These are phyloP conservation scores for Microlaimidae sp. DNA, from an alignment of 2,888 invertebrate species.

Conservation along the genomic window DNA sequence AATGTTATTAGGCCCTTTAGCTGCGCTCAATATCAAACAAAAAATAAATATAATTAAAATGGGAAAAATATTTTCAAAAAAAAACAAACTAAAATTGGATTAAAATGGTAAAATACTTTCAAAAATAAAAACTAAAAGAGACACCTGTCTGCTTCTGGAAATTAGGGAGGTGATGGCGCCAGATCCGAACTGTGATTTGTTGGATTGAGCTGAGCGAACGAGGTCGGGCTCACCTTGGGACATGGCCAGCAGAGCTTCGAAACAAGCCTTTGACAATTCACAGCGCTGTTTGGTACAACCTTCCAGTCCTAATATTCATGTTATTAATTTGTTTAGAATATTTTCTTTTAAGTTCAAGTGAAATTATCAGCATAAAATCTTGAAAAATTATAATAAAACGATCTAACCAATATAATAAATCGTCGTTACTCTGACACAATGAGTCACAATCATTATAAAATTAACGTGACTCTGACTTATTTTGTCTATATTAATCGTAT, in stretches of 20 bases:
- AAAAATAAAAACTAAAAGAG: not conserved
- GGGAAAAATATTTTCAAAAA: too few species aligned
- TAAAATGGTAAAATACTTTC: not conserved
- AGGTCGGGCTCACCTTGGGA: constrained; percentile 16
- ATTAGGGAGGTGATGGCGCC: not conserved
- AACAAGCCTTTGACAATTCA: constrained; percentile 33
- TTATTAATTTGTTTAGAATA: too few species aligned
- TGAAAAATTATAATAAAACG: not conserved
- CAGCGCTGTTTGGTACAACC: constrained; percentile 30
- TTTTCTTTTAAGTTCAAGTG: too few species aligned
- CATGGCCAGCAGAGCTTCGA: constrained; percentile 32
- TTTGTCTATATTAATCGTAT: too few species aligned
- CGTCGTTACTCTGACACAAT: too few species aligned
- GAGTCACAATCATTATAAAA: too few species aligned
- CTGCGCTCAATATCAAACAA: too few species aligned
- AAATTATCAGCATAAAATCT: not conserved
- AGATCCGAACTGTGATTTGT: not conserved
- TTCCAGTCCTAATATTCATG: not conserved
- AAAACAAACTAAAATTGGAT: not conserved
- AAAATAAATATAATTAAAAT: too few species aligned
- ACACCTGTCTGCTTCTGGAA: not conserved
- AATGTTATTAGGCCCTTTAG: too few species aligned
- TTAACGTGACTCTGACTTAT: too few species aligned
- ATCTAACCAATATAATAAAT: too few species aligned
- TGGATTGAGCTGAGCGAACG: not conserved